Percentiles rank a stretch among this genome's conserved stretches.
phyloP scores from a whole-genome alignment of 2,113 vertebrate species.

The Pomatostomus ruficeps region DNA sequence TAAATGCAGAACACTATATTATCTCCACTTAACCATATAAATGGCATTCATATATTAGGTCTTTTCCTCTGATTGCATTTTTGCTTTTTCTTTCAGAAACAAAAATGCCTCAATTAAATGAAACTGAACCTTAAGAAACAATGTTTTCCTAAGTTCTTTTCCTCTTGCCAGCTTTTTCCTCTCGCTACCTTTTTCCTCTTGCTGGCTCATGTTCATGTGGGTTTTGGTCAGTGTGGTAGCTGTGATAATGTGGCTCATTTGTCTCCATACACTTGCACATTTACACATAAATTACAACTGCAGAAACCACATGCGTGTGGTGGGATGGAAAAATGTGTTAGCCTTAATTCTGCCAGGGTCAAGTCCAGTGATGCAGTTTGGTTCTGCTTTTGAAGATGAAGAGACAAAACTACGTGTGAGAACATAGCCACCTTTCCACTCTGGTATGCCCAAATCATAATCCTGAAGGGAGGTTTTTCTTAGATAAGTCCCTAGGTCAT shows the following conservation, averaged over 20 bases:
- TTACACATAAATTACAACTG: neutral
- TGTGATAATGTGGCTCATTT: neutral
- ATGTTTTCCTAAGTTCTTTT: conserved; percentile 41
- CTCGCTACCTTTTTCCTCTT: neutral
- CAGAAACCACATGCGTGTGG: neutral
- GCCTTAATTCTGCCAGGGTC: neutral
- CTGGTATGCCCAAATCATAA: neutral
- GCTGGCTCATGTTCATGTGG: neutral
- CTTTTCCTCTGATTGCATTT: conserved; percentile 52
- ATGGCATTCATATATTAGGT: conserved; percentile 36
- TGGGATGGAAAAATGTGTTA: neutral
- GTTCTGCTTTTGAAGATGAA: neutral
- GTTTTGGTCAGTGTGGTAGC: neutral
- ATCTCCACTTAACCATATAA: conserved; percentile 43
- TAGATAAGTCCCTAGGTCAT: neutral
- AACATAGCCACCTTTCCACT: neutral
- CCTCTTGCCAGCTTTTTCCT: neutral
- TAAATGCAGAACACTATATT: conserved; percentile 37
- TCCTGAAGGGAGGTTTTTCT: neutral
- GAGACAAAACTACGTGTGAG: neutral
- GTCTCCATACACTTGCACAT: neutral
- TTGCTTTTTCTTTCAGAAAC: conserved; percentile 59
- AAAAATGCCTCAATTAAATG: conserved; percentile 50
- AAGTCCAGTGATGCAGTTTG: neutral
- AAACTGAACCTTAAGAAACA: conserved; percentile 44